A percentile compares a stretch with the other conserved stretches of the same genome.
Conservation (phyloP, 2,797 vertebrate genomes). For the Protonibea diacanthus region DNA sequence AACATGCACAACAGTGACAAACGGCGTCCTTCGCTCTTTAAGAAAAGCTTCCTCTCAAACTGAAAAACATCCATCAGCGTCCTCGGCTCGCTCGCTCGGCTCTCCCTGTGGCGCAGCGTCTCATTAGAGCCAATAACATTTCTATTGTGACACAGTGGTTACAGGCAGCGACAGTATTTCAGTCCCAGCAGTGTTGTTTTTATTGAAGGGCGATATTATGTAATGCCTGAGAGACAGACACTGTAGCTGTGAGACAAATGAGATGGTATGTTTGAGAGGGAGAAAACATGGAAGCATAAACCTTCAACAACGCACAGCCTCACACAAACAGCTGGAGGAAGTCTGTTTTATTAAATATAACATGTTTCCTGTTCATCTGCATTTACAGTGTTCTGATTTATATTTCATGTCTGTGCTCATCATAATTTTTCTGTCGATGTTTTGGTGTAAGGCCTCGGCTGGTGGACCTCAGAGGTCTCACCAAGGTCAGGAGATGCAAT, state of each 20-base stretch:
- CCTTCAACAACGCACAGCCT: neutral
- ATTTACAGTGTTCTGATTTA: no score
- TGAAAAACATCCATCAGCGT: slow-evolving; percentile 30
- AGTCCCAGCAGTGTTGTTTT: slow-evolving; percentile 38
- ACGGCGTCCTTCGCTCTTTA: neutral
- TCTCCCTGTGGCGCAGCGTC: slow-evolving; percentile 29
- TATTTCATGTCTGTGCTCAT: no score
- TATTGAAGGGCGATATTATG: slow-evolving; percentile 51
- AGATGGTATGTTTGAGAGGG: neutral
- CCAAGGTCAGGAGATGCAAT: no score
- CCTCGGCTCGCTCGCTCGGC: slow-evolving; percentile 19
- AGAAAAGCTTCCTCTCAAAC: neutral
- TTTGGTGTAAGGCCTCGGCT: no score
- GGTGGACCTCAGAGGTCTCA: no score
- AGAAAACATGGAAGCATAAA: slow-evolving; percentile 5
- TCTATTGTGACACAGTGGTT: slow-evolving; percentile 25
- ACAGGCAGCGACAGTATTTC: slow-evolving; percentile 26
- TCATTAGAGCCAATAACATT: slow-evolving; percentile 50
- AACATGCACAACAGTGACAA: no score
- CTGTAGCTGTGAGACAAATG: slow-evolving; percentile 23
- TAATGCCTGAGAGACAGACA: slow-evolving; percentile 40
- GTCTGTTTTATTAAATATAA: no score
- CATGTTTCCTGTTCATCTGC: no score
- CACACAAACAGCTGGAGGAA: neutral
- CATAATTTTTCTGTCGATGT: no score